Conservation (phyloP, 2,888 invertebrate species). For the Eupeodes luniger region DNA sequence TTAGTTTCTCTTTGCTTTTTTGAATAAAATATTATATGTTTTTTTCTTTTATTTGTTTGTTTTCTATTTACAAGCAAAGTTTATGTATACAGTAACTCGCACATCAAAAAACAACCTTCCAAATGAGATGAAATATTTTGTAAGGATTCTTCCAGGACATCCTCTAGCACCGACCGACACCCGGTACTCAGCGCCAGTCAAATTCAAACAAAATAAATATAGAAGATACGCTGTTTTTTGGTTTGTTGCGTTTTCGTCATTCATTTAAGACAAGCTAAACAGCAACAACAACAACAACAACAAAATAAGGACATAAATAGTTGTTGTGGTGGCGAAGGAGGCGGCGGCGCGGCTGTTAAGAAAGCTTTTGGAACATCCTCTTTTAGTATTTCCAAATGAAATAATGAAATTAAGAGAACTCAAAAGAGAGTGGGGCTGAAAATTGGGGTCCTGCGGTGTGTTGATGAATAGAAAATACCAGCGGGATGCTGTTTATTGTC, state of each 20-base stretch:
- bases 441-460: constrained; percentile 24
- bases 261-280: constrained; percentile 24
- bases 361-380: constrained; percentile 29
- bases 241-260: constrained; percentile 57
- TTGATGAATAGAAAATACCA: constrained; percentile 37
- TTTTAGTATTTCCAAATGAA: constrained; percentile 31
- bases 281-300: not conserved
- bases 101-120: constrained; percentile 28
- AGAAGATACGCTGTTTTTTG: constrained; percentile 27
- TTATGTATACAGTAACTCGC: constrained; percentile 25
- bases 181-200: not conserved
- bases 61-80: constrained; percentile 12
- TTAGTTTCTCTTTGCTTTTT: constrained; percentile 58
- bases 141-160: constrained; percentile 50
- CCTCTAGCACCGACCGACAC: not conserved
- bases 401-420: constrained; percentile 63
- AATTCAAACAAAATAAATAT: not conserved
- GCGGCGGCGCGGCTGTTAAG: not conserved
- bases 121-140: constrained; percentile 26
- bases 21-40: not conserved
- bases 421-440: too few relatives aligned
- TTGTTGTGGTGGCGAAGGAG: not conserved
- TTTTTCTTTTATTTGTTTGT: not conserved
- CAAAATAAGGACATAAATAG: constrained; percentile 21
- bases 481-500: constrained; percentile 49